Evolutionary conservation across 2,888 invertebrate genomes (phyloP).

Genomic region (Eulithis testata): DNA sequence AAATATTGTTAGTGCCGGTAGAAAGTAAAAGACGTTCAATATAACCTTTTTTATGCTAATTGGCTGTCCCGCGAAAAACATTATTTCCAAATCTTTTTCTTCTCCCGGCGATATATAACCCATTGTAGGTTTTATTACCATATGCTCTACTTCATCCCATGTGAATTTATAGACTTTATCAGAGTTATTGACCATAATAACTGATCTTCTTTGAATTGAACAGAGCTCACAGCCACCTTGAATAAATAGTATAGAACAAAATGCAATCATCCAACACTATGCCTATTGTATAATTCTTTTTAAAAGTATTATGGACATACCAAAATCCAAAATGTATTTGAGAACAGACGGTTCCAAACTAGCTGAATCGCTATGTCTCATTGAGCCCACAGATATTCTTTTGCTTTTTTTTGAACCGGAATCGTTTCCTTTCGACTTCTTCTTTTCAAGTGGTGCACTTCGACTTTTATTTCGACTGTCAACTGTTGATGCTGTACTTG

Average conservation of each 20-base stretch:
- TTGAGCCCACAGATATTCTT: constrained; percentile 56
- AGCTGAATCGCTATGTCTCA: constrained; percentile 54
- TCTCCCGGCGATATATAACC: constrained; percentile 79
- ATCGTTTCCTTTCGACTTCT: constrained; percentile 51
- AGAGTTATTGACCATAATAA: constrained; percentile 76
- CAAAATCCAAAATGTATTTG: constrained; percentile 75
- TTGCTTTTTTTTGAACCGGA: constrained; percentile 54
- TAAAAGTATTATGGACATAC: constrained; percentile 45
- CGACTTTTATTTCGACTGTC: constrained; percentile 64
- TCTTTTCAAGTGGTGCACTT: constrained; percentile 56
- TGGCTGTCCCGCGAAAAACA: constrained; percentile 66
- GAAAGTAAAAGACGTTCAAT: no score
- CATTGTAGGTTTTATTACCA: constrained; percentile 69
- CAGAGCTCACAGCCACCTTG: constrained; percentile 73
- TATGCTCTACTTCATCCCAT: constrained; percentile 62
- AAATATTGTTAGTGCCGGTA: no score
- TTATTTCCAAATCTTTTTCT: constrained; percentile 77
- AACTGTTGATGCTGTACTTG: constrained; percentile 58
- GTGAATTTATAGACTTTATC: constrained; percentile 76
- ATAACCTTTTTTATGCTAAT: constrained; percentile 60
- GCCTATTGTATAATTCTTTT: not conserved
- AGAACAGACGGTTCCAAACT: constrained; percentile 58
- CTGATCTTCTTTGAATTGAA: constrained; percentile 63
- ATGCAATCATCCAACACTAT: not conserved
- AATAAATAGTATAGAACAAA: constrained; percentile 1